phyloP scores from a whole-genome alignment of 2,888 invertebrate genomes.

The Mythimna lalbum region DNA sequence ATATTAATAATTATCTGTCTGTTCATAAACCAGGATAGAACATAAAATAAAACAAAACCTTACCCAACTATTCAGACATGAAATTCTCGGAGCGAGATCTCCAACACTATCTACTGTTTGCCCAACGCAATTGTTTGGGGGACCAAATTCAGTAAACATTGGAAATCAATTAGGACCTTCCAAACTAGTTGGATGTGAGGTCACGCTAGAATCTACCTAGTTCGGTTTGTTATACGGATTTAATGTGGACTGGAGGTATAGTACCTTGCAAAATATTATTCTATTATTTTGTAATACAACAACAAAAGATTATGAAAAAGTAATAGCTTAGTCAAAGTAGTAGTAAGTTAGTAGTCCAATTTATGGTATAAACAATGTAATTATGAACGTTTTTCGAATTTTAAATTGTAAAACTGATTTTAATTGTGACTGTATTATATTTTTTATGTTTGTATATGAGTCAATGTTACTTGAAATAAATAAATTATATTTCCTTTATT shows the following conservation, averaged over 20 bases:
- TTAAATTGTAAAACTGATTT: too few relatives aligned
- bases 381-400: too few relatives aligned
- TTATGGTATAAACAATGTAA: too few relatives aligned
- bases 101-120: constrained; percentile 45
- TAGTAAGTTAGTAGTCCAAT: too few relatives aligned
- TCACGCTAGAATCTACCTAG: constrained; percentile 57
- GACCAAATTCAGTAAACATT: constrained; percentile 66
- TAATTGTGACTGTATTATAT: too few relatives aligned
- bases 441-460: too few relatives aligned
- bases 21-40: not conserved
- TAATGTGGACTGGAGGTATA: constrained; percentile 30
- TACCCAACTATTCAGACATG: constrained; percentile 30
- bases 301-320: not conserved
- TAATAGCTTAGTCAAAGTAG: too few relatives aligned
- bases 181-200: constrained; percentile 56
- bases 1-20: too few relatives aligned
- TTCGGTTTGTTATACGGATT: constrained; percentile 48
- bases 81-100: constrained; percentile 41
- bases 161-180: constrained; percentile 68
- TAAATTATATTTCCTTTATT: too few relatives aligned
- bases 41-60: constrained; percentile 10
- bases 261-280: not conserved
- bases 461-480: too few relatives aligned
- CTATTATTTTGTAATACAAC: not conserved
- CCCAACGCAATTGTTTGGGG: constrained; percentile 59